These are phyloP conservation scores for Dasypolia templi DNA, from an alignment of 2,888 invertebrate species.

Conservation along the genomic window DNA sequence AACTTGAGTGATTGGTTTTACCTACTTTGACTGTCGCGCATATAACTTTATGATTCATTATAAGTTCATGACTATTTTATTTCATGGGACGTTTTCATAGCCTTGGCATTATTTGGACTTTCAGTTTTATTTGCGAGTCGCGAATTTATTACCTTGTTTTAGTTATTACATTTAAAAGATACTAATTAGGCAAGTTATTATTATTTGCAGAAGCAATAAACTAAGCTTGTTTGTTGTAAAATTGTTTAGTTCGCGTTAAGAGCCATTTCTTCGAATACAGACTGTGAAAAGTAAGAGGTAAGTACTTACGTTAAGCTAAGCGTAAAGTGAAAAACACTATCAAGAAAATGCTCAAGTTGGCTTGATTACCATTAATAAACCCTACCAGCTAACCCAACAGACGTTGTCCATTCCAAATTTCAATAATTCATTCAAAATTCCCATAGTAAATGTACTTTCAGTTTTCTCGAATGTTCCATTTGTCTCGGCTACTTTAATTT, in stretches of 20 bases:
- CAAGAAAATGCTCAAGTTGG: neutral
- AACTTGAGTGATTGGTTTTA: conserved; percentile 1
- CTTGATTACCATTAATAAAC: neutral
- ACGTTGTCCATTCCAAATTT: too few relatives aligned
- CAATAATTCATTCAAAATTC: too few relatives aligned
- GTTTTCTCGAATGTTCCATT: too few relatives aligned
- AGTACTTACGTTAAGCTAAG: too few relatives aligned
- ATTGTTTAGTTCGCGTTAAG: neutral
- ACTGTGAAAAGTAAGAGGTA: neutral
- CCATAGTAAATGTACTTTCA: too few relatives aligned
- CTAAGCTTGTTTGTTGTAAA: too few relatives aligned
- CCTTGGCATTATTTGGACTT: conserved; percentile 49
- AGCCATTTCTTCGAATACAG: neutral
- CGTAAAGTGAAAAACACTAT: neutral
- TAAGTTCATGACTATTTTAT: conserved; percentile 46
- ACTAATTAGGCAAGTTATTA: conserved; percentile 20
- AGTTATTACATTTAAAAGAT: conserved; percentile 6
- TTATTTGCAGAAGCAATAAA: conserved; percentile 13
- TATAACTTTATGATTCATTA: conserved; percentile 28
- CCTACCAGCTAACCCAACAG: neutral
- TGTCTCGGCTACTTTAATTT: too few relatives aligned
- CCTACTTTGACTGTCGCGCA: conserved; percentile 35
- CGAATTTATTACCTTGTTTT: conserved; percentile 35
- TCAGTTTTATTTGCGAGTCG: conserved; percentile 20
- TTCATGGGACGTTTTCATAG: conserved; percentile 32